These are phyloP conservation scores for Tipula lateralis DNA, from an alignment of 2,888 invertebrate species.

Conservation along the genomic window DNA sequence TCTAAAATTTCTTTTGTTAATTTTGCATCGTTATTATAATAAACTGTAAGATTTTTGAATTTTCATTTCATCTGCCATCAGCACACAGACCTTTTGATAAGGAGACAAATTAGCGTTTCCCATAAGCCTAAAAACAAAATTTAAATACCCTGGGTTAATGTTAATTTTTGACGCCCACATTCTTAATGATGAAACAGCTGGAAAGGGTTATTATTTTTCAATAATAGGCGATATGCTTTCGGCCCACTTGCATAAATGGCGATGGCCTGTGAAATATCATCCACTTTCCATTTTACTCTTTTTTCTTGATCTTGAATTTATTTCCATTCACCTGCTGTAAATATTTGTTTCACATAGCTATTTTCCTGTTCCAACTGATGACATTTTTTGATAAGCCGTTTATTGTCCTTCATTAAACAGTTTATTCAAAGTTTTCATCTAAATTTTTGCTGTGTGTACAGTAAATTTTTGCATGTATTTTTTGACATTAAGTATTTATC, in stretches of 20 bases:
- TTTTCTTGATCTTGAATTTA: not conserved
- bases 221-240: not conserved
- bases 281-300: not conserved
- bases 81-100: not conserved
- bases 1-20: not conserved
- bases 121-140: not conserved
- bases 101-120: not conserved
- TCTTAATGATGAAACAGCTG: not conserved
- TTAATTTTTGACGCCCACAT: not conserved
- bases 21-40: not conserved
- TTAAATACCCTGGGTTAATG: not conserved
- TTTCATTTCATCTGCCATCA: conserved; percentile 34
- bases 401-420: too few species aligned
- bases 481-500: too few species aligned
- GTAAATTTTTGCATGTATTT: too few species aligned
- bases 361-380: too few species aligned
- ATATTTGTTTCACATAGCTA: too few species aligned
- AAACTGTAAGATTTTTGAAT: conserved; percentile 31
- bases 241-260: too few species aligned
- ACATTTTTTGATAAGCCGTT: too few species aligned
- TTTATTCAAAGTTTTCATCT: too few species aligned
- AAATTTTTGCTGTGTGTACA: too few species aligned
- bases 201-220: not conserved
- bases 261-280: not conserved
- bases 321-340: too few species aligned